Evolutionary conservation across 1,140 invertebrate species (phyloP).

Genomic region (Cherax quadricarinatus): DNA sequence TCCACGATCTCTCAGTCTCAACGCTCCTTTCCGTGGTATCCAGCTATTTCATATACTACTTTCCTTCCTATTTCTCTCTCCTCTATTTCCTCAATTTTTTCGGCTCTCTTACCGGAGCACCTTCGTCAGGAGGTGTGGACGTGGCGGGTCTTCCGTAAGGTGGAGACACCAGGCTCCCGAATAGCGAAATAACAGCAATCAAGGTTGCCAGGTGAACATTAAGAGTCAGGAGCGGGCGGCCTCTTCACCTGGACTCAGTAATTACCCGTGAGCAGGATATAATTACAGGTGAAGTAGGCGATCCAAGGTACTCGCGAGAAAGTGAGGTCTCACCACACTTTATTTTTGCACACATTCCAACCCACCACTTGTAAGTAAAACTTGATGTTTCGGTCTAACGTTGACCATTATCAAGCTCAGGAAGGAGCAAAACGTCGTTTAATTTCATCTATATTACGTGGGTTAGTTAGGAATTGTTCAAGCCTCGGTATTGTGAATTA

Average conservation of each 20-base stretch:
- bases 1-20: not conserved
- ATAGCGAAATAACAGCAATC: conserved; percentile 28
- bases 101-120: not conserved
- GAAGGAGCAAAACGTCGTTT: too few species aligned
- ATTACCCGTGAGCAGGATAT: conserved; percentile 21
- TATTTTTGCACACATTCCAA: too few species aligned
- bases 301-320: not conserved
- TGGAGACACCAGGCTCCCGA: conserved; percentile 29
- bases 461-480: too few species aligned
- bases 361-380: too few species aligned
- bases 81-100: not conserved
- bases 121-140: conserved; percentile 23
- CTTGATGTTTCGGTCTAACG: too few species aligned
- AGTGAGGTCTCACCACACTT: too few species aligned
- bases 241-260: conserved; percentile 36
- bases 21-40: not conserved
- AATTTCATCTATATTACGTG: too few species aligned
- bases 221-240: conserved; percentile 4
- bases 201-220: conserved; percentile 23
- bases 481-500: too few species aligned
- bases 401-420: too few species aligned
- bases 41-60: too few species aligned
- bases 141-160: not conserved
- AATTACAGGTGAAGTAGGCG: conserved; percentile 36
- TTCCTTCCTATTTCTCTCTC: not conserved